Percentiles rank a stretch among this genome's conserved stretches.
Evolutionary conservation across 2,888 invertebrate genomes (phyloP).

Genomic region (Bombylius discolor): DNA sequence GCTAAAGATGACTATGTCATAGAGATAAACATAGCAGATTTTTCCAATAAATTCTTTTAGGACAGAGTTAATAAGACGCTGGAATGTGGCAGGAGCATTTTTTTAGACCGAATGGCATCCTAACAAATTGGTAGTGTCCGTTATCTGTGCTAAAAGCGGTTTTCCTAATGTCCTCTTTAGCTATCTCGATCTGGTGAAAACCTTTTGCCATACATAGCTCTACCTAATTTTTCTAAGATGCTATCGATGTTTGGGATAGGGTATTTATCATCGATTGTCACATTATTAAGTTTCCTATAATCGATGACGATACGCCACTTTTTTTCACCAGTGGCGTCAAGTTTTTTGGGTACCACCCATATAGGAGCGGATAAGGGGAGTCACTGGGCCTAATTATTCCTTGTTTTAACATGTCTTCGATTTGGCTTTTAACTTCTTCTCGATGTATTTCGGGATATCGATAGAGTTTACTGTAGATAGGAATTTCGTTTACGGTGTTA

Average conservation of each 20-base stretch:
- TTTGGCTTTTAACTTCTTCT: background rate
- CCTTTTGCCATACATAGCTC: background rate
- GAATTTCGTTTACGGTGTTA: background rate
- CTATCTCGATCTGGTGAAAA: background rate
- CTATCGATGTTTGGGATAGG: background rate
- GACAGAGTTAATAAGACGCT: background rate
- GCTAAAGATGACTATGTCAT: background rate
- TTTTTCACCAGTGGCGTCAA: conserved; percentile 9
- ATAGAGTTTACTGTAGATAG: background rate
- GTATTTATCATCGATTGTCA: background rate
- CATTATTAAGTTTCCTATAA: conserved; percentile 1
- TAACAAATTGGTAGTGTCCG: background rate
- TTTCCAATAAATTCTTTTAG: background rate
- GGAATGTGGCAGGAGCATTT: background rate
- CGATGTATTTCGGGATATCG: background rate
- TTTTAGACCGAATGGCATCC: background rate
- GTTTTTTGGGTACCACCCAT: background rate
- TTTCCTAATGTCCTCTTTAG: background rate
- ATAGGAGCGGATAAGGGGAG: conserved; percentile 7
- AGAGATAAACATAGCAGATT: background rate
- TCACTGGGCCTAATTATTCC: background rate
- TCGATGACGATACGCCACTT: conserved; percentile 16
- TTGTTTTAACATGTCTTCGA: background rate
- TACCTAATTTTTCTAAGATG: background rate
- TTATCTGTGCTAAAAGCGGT: background rate